Evolutionary conservation across 2,113 vertebrate species (phyloP), one percentile per base, ranked within the genome.

Genomic region (Rhinogobius similis): DNA sequence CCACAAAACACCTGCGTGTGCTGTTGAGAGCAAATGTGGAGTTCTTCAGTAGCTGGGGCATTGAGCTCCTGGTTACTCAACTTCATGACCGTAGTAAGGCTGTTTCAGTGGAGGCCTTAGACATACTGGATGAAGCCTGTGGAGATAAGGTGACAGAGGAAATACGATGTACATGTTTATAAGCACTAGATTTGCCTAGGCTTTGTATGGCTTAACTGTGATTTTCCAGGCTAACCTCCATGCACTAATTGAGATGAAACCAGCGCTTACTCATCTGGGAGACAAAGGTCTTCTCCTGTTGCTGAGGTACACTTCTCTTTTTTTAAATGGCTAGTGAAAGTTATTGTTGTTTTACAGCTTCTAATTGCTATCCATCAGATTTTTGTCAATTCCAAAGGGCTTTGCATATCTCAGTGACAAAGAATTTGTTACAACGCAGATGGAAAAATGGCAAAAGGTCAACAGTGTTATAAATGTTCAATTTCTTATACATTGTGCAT

Each of bases 391-490:
- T 87, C 95, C 96, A 66, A 97, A 97, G 85, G 96, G 96, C 0
- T 97, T 97, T 92, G 95, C 95, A 0, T 97, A 96, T 82, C 89
- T 97, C 62, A 96, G 95, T 76, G 95, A 97, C 84, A 94, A 95
- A 76, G 95, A 95, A 71, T 96, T 95, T 75, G 93, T 97, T 74
- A 93, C 91, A 70, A 96, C 96, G 81, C 94, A 97, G 70, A 90
- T 97, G 91, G 95, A 97, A 78, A 95, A 94, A 72, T 97, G 96
- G 96, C 94, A 95, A 82, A 96, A 95, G 95, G 96, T 97, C 92
- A 7, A 12, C 62, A 10, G 4, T 21, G 56, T 14, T 32, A 27
- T 52, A 24, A 7, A 55, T 29, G 55, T 63, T 11, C 43, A 21
- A 10, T 43, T 7, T 41, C 14, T 7, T 43, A 5, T 14, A 11